Evolutionary conservation across 2,888 invertebrate species (phyloP).

Genomic region (Callosobruchus maculatus): DNA sequence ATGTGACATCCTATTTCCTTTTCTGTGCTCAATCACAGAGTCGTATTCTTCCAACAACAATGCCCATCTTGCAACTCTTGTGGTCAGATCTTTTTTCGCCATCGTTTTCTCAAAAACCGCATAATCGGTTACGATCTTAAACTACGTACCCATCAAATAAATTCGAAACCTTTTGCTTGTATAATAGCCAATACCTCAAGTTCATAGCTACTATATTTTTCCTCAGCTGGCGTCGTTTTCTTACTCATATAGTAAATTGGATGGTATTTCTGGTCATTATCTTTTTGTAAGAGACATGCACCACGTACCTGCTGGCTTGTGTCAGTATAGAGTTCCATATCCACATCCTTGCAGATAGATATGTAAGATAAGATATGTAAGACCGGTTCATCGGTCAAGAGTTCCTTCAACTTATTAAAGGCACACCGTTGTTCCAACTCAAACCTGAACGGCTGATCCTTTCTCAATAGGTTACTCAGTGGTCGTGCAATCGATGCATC

Average conservation of each 20-base stretch:
- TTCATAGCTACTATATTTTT: conserved; percentile 36
- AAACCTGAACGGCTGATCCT: too few species aligned
- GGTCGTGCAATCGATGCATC: too few species aligned
- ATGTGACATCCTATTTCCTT: conserved; percentile 30
- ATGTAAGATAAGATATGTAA: too few species aligned
- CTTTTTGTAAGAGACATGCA: too few species aligned
- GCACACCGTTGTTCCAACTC: too few species aligned
- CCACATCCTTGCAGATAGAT: too few species aligned
- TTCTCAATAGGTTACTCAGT: too few species aligned
- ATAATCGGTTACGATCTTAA: conserved; percentile 40
- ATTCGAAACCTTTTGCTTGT: conserved; percentile 37
- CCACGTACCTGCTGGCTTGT: too few species aligned
- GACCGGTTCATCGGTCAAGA: too few species aligned
- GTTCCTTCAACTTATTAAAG: too few species aligned
- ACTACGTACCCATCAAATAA: conserved; percentile 32
- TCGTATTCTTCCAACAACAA: conserved; percentile 32
- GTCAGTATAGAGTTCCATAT: too few species aligned
- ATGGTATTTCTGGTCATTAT: too few species aligned
- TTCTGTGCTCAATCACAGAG: conserved; percentile 31
- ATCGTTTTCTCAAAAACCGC: conserved; percentile 35
- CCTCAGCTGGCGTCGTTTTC: conserved; percentile 31
- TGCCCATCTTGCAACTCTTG: conserved; percentile 35
- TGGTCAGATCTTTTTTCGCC: conserved; percentile 30
- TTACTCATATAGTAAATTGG: conserved; percentile 25
- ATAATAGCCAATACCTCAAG: conserved; percentile 39